A percentile compares a stretch with the other conserved stretches of the same genome.
Evolutionary conservation across 1,140 invertebrate species (phyloP).

Genomic region (Ips typographus): DNA sequence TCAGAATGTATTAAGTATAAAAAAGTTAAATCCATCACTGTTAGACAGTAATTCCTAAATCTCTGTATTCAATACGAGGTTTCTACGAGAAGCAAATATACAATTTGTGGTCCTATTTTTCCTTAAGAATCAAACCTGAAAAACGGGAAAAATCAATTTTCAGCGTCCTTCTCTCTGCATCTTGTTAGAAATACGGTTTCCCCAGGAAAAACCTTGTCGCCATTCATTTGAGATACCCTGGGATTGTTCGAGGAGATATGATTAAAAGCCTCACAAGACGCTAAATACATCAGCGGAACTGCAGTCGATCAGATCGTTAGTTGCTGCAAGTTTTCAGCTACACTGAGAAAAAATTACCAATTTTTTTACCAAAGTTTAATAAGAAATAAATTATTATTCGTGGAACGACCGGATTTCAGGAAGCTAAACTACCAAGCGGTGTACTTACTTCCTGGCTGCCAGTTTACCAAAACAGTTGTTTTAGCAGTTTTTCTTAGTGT

Average conservation of each 20-base stretch:
- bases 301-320: slow-evolving; percentile 39
- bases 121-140: too few species aligned
- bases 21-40: too few species aligned
- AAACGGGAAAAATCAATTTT: too few species aligned
- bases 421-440: too few species aligned
- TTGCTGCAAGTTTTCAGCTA: slow-evolving; percentile 9
- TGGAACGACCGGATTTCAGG: too few species aligned
- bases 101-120: too few species aligned
- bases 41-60: too few species aligned
- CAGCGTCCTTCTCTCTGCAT: slow-evolving; percentile 29
- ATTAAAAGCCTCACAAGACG: slow-evolving; percentile 48
- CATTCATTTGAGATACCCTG: slow-evolving; percentile 41
- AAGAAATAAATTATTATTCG: too few species aligned
- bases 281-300: slow-evolving; percentile 44
- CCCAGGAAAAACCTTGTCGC: slow-evolving; percentile 39
- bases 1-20: too few species aligned
- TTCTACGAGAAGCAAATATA: too few species aligned
- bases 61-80: too few species aligned
- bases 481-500: slow-evolving; percentile 20
- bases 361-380: neutral
- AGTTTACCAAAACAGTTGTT: neutral
- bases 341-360: slow-evolving; percentile 11
- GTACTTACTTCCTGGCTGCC: too few species aligned
- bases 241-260: slow-evolving; percentile 46
- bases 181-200: slow-evolving; percentile 36